These are phyloP conservation scores for Trichosurus vulpecula DNA, from an alignment of 2,797 vertebrate genomes.

Conservation along the genomic window DNA sequence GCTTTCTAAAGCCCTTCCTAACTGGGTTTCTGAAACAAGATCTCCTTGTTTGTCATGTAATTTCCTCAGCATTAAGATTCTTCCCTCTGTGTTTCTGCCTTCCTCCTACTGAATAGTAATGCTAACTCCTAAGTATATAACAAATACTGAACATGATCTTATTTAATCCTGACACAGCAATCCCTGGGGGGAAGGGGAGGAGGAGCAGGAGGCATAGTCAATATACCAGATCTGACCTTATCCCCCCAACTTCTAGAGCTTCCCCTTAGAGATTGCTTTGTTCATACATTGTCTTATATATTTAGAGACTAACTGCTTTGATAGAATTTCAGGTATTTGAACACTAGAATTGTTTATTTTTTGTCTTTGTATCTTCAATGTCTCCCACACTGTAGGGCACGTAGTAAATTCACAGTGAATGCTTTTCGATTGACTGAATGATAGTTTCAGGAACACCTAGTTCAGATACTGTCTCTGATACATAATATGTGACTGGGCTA, in stretches of 20 bases:
- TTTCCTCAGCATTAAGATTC: neutral
- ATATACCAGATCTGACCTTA: neutral
- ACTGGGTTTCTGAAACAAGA: neutral
- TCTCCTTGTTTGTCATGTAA: neutral
- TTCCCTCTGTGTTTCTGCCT: neutral
- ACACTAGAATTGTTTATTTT: neutral
- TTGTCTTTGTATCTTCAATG: neutral
- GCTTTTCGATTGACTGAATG: neutral
- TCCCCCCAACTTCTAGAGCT: neutral
- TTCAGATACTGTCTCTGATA: neutral
- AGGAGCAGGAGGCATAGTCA: neutral
- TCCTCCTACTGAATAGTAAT: neutral
- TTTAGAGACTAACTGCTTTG: neutral
- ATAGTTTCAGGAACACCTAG: neutral
- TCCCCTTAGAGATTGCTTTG: neutral
- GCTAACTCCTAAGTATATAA: neutral
- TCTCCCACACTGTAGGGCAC: neutral
- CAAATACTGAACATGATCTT: neutral
- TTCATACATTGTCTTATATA: neutral
- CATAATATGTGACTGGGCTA: neutral
- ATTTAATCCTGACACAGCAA: neutral
- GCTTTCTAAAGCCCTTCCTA: neutral
- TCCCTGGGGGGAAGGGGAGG: neutral
- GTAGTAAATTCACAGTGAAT: neutral
- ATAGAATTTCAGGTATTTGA: neutral